These are phyloP conservation scores for Recurvirostra avosetta DNA, from an alignment of 2,113 vertebrate genomes.

Conservation along the genomic window DNA sequence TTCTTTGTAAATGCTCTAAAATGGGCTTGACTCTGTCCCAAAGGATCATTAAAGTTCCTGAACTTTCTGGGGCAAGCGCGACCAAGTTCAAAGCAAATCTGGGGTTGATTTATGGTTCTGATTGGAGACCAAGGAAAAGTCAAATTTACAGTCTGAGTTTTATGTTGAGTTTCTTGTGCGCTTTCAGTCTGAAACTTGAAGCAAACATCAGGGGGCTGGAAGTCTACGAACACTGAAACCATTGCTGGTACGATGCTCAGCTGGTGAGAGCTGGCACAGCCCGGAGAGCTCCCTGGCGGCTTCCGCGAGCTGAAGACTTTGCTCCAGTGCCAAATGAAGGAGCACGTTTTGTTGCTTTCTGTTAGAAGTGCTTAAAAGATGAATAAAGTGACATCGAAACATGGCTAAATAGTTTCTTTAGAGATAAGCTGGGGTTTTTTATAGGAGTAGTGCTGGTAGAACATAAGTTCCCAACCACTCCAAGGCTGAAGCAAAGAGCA, in stretches of 20 bases:
- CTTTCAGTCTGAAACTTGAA: neutral
- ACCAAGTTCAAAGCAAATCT: slow-evolving; percentile 67
- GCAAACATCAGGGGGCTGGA: slow-evolving; percentile 5
- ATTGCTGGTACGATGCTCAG: slow-evolving; percentile 9
- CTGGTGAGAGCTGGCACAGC: slow-evolving; percentile 20
- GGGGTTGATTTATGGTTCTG: slow-evolving; percentile 52
- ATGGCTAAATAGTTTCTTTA: neutral
- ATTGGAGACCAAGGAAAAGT: slow-evolving; percentile 63
- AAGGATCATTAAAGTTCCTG: slow-evolving; percentile 63
- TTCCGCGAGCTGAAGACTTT: neutral
- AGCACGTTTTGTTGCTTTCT: neutral
- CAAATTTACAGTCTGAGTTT: slow-evolving; percentile 52
- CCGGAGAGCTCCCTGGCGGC: neutral
- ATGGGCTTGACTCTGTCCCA: slow-evolving; percentile 52
- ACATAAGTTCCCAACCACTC: neutral
- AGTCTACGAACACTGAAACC: neutral
- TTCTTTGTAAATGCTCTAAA: slow-evolving; percentile 54
- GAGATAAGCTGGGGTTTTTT: neutral
- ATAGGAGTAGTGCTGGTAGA: neutral
- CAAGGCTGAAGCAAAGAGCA: neutral
- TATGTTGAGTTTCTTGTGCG: neutral
- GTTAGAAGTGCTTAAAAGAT: neutral
- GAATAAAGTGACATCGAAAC: neutral
- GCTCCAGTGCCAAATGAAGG: slow-evolving; percentile 24
- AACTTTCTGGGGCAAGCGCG: slow-evolving; percentile 53